phyloP scores from a whole-genome alignment of 92 coral and sea anemone species.

The Phenganax subtilis region DNA sequence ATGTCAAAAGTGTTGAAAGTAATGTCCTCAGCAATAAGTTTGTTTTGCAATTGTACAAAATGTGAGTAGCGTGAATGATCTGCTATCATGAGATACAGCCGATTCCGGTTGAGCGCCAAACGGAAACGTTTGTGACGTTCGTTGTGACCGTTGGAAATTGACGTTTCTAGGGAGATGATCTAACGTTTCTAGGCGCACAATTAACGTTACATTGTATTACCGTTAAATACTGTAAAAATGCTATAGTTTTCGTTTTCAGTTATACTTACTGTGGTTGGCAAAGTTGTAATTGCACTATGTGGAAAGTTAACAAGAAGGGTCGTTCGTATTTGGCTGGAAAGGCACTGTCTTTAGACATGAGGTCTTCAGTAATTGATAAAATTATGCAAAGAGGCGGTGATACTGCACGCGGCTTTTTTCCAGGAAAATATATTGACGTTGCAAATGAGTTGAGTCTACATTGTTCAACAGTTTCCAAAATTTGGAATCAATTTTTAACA shows the following conservation, averaged over 20 bases:
- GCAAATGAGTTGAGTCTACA: conserved; percentile 40
- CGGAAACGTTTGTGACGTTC: no score
- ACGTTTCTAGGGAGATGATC: no score
- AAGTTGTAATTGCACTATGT: not conserved
- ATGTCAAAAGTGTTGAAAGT: conserved; percentile 16
- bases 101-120: no score
- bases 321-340: not conserved
- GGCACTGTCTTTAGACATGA: not conserved
- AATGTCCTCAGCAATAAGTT: not conserved
- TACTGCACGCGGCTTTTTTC: conserved; percentile 41
- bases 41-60: not conserved
- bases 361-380: conserved; percentile 34
- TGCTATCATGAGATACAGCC: no score
- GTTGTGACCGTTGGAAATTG: no score
- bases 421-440: conserved; percentile 36
- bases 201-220: no score
- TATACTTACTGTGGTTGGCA: no score
- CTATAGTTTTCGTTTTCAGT: no score
- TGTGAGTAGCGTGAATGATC: not conserved
- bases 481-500: conserved; percentile 40
- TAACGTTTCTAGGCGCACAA: no score
- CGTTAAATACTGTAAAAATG: no score
- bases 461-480: conserved; percentile 43
- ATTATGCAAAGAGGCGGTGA: conserved; percentile 46
- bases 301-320: not conserved